phyloP scores from a whole-genome alignment of 2,797 vertebrate genomes.

The Urosaurus nigricauda region DNA sequence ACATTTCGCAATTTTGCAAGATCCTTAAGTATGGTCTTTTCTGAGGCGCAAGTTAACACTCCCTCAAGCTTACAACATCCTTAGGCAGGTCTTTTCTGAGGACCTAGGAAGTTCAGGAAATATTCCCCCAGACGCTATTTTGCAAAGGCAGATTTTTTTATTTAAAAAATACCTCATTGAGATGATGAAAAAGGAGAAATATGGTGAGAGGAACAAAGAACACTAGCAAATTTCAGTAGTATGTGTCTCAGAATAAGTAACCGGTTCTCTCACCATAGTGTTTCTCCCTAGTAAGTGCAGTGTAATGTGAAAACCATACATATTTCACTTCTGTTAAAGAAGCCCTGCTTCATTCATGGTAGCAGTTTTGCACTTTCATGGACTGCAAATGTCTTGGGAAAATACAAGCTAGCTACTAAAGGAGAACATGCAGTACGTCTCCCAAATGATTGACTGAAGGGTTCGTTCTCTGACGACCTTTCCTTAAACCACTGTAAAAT shows the following conservation, averaged over 20 bases:
- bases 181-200: background rate
- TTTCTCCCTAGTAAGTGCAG: background rate
- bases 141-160: background rate
- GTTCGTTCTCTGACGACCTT: constrained; percentile 28
- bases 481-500: constrained; percentile 50
- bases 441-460: constrained; percentile 34
- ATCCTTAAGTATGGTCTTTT: background rate
- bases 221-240: background rate
- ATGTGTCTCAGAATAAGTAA: background rate
- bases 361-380: constrained; percentile 18
- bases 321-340: constrained; percentile 27
- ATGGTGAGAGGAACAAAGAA: background rate
- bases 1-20: background rate
- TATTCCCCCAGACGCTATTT: background rate
- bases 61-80: background rate
- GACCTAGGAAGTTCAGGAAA: background rate
- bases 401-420: constrained; percentile 38
- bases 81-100: background rate
- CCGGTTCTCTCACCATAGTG: background rate
- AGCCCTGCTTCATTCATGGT: constrained; percentile 14
- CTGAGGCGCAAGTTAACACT: background rate
- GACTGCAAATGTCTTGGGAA: background rate
- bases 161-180: background rate
- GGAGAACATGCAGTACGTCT: constrained; percentile 18
- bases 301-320: constrained; percentile 8